Percentiles rank a stretch among this genome's conserved stretches.
Evolutionary conservation across 1,140 invertebrate species (phyloP).

Genomic region (Tetragonula clypearis): DNA sequence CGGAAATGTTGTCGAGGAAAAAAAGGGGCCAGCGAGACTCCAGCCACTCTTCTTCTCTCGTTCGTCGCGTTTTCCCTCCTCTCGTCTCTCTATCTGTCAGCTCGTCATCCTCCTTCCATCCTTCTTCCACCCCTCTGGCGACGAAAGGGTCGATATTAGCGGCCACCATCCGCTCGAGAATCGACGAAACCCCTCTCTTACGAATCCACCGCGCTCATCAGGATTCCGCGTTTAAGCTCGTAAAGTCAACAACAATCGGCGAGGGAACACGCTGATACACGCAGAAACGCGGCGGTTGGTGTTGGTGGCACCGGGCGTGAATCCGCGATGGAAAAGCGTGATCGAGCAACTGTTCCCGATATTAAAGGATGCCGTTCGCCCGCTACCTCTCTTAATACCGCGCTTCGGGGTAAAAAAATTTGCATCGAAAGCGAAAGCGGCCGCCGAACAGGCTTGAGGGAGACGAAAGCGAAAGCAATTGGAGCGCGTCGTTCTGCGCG

Average conservation of each 20-base stretch:
- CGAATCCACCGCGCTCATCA: slow-evolving; percentile 28
- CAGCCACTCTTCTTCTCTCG: neutral
- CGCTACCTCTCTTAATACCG: slow-evolving; percentile 60
- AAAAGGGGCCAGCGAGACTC: neutral
- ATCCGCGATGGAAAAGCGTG: slow-evolving; percentile 45
- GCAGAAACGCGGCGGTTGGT: slow-evolving; percentile 45
- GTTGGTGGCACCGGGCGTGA: neutral
- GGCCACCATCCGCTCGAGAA: neutral
- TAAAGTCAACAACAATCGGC: slow-evolving; percentile 55
- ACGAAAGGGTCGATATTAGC: slow-evolving; percentile 40
- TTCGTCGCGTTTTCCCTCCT: neutral
- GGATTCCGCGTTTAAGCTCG: slow-evolving; percentile 46
- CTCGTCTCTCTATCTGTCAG: neutral
- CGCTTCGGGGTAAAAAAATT: slow-evolving; percentile 61
- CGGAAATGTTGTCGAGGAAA: slow-evolving; percentile 4
- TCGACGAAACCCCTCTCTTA: slow-evolving; percentile 6
- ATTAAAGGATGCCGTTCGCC: slow-evolving; percentile 64
- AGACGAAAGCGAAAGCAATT: slow-evolving; percentile 31
- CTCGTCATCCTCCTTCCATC: neutral
- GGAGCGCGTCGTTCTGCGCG: neutral
- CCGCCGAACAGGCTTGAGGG: neutral
- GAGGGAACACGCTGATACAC: slow-evolving; percentile 46
- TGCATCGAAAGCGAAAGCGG: slow-evolving; percentile 68
- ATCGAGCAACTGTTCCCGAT: slow-evolving; percentile 67
- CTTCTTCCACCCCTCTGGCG: neutral